phyloP scores from a whole-genome alignment of 2,797 vertebrate species.

The Enteromius afrohamiltoni region DNA sequence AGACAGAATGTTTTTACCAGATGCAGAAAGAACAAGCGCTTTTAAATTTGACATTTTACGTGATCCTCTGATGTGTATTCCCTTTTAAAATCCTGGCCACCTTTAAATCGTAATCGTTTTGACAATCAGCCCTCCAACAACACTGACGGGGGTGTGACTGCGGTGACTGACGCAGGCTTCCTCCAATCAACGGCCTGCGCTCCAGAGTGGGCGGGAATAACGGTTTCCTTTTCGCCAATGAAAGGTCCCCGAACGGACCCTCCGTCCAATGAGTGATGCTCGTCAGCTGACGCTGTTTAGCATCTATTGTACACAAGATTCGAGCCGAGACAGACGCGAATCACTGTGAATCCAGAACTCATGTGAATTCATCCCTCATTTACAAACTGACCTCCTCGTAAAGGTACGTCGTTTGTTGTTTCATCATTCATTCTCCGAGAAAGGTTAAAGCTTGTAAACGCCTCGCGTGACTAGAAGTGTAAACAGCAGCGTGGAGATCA shows the following conservation, averaged over 20 bases:
- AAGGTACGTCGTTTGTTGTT: conserved; percentile 40
- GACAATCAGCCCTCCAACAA: conserved; percentile 41
- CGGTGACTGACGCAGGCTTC: conserved; percentile 23
- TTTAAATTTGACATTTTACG: neutral
- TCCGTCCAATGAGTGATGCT: conserved; percentile 67
- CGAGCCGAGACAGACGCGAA: conserved; percentile 44
- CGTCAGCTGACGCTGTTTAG: conserved; percentile 41
- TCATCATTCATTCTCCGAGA: neutral
- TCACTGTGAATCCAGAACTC: conserved; percentile 51
- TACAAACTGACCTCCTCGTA: neutral
- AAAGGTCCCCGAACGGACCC: neutral
- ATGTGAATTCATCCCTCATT: conserved; percentile 16
- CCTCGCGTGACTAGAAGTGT: conserved; percentile 6
- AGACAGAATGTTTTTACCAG: no score
- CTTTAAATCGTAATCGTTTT: neutral
- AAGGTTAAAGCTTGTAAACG: neutral
- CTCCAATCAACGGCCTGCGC: conserved; percentile 52
- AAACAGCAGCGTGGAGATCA: neutral
- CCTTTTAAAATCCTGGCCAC: neutral
- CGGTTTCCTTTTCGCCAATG: conserved; percentile 64
- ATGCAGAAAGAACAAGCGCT: neutral
- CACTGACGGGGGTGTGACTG: conserved; percentile 12
- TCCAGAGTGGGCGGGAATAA: conserved; percentile 58
- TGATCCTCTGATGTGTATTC: neutral
- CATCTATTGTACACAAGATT: conserved; percentile 52